A percentile compares a stretch with the other conserved stretches of the same genome.
Evolutionary conservation across 1,140 invertebrate genomes (phyloP).

Genomic region (Zaprionus camerounensis): DNA sequence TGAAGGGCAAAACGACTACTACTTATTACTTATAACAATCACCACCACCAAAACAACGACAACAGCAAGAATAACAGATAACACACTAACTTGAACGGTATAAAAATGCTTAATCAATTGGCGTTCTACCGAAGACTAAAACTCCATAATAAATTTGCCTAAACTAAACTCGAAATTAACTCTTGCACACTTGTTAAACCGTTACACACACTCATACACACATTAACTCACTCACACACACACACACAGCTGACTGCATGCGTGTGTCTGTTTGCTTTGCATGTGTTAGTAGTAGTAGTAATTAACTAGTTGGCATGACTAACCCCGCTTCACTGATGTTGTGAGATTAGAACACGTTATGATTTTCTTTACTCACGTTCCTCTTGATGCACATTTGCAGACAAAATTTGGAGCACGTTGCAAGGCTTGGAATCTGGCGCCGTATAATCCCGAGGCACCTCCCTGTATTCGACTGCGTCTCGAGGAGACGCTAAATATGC

Average conservation of each 20-base stretch:
- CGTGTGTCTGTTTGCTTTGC: conserved; percentile 62
- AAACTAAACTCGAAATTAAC: conserved; percentile 24
- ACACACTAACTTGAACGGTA: conserved; percentile 27
- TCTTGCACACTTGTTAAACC: not conserved
- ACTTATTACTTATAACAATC: conserved; percentile 21
- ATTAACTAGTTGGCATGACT: conserved; percentile 15
- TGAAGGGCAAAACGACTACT: conserved; percentile 29
- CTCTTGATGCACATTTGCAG: conserved; percentile 84
- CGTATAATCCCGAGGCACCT: conserved; percentile 85
- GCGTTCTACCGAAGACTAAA: conserved; percentile 17
- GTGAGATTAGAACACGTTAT: not conserved
- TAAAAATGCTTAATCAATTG: conserved; percentile 35
- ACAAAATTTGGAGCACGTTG: conserved; percentile 90
- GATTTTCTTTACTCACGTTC: conserved; percentile 10
- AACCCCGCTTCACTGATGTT: not conserved
- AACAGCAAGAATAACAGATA: conserved; percentile 21
- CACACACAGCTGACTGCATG: conserved; percentile 45
- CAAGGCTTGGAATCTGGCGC: conserved; percentile 88
- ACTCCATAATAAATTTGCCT: conserved; percentile 1
- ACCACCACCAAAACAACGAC: conserved; percentile 5
- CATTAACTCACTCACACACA: conserved; percentile 11
- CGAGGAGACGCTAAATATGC: conserved; percentile 86
- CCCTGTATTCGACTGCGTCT: conserved; percentile 87
- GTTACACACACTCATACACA: conserved; percentile 29
- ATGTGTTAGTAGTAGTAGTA: conserved; percentile 46